Percentiles rank a stretch among this genome's conserved stretches.
Evolutionary conservation across 2,113 vertebrate species (phyloP).

Genomic region (human (Homo sapiens)): DNA sequence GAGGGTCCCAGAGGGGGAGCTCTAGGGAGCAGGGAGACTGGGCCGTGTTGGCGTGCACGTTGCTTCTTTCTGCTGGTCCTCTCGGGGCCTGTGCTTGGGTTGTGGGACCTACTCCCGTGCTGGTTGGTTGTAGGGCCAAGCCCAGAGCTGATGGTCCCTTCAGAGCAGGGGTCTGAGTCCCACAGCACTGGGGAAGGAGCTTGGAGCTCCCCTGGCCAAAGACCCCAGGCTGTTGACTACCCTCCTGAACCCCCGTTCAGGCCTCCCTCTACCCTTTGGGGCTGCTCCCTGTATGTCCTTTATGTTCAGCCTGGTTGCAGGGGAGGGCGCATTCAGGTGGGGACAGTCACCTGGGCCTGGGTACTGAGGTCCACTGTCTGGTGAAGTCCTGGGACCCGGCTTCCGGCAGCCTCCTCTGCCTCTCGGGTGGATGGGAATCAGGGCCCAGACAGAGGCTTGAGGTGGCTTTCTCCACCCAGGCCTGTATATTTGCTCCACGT

Average conservation of each 20-base stretch:
- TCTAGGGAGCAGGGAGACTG: too few relatives aligned
- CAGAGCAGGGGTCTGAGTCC: background rate
- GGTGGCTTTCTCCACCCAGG: background rate
- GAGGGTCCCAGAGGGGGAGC: background rate
- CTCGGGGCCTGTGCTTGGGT: background rate
- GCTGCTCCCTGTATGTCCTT: background rate
- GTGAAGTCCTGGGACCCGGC: background rate
- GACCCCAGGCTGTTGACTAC: background rate
- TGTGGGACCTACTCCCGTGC: background rate
- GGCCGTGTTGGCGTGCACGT: background rate
- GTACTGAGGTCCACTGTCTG: background rate
- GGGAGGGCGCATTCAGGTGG: accelerated
- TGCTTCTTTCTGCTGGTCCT: background rate
- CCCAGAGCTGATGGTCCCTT: background rate
- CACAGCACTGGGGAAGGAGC: background rate
- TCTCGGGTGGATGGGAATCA: background rate
- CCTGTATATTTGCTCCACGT: accelerated
- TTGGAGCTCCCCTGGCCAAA: too few relatives aligned
- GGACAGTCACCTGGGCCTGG: background rate
- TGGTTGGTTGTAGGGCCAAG: background rate
- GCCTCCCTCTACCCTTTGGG: background rate
- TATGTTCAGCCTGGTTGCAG: background rate
- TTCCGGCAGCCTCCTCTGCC: background rate
- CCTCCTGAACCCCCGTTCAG: background rate
- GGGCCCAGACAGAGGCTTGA: background rate